Base-by-base conservation (phyloP, 2,113 vertebrate genomes). In the Mus spicilegus region DNA sequence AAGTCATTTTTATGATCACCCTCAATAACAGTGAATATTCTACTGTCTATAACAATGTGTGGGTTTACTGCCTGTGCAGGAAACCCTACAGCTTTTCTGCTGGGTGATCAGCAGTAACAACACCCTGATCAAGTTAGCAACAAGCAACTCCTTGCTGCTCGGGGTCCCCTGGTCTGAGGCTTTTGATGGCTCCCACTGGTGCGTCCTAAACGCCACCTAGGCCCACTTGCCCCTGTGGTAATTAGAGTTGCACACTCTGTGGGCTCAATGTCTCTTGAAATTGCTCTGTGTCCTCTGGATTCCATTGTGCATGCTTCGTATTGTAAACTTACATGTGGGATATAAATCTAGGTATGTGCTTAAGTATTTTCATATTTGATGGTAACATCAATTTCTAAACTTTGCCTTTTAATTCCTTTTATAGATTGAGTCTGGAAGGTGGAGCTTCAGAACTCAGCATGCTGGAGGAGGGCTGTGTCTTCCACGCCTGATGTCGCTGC, bases 401-500 rank as follows among this genome's bases (percentile, higher is more conserved):
- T 95, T 97, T 70, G 81, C 70, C 65, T 97, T 69, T 69, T 92
- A 80, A 95, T 97, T 97, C 87, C 95, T 96, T 97, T 96, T 85
- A 97, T 75, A 0, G 46, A 96, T 94, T 69, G 97, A 90, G 93
- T 87, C 94, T 97, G 91, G 97, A 94, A 89, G 87, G 93, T 76
- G 96, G 96, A 95, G 97, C 90, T 72, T 63, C 0, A 87, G 96
- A 97, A 98, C 94, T 97, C 67, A 28, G 95, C 96, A 92, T 88
- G 96, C 95, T 95, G 96, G 97, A 86, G 96, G 95, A 97, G 93
- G 97, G 82, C 97, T 72, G 80, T 78, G 94, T 97, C 97, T 98
- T 97, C 98, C 98, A 96, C 98, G 97, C 97, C 97, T 96, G 92
- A 98, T 87, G 97, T 97, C 98, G 95, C 81, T 97, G 95, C 95